Evolutionary conservation across 1,140 invertebrate genomes (phyloP).

Genomic region (Acromyrmex echinatior): DNA sequence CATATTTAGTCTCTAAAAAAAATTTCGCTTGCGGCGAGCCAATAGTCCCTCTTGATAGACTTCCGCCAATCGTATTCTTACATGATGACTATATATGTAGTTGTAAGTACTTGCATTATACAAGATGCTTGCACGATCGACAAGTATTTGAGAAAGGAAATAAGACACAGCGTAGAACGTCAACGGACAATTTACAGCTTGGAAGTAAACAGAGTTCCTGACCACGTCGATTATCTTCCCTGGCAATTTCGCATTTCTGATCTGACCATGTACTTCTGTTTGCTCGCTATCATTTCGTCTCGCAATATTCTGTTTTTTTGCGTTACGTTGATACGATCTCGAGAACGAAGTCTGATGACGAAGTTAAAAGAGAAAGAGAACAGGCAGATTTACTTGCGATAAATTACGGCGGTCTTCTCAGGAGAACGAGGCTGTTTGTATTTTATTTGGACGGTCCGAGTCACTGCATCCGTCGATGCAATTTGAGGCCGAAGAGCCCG

Average conservation of each 20-base stretch:
- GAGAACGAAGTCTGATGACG: constrained; percentile 13
- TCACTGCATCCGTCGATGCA: constrained; percentile 55
- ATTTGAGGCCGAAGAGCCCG: constrained; percentile 35
- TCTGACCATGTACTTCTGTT: background rate
- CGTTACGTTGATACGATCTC: background rate
- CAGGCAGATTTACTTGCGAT: constrained; percentile 36
- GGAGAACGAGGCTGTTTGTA: constrained; percentile 17
- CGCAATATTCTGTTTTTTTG: constrained; percentile 27
- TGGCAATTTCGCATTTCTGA: constrained; percentile 16
- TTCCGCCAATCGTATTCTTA: no score
- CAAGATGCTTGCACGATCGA: background rate
- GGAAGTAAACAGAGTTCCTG: constrained; percentile 17
- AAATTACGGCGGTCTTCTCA: constrained; percentile 22
- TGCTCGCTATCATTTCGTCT: background rate
- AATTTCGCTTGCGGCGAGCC: no score
- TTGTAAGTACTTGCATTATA: background rate
- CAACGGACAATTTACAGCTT: constrained; percentile 13
- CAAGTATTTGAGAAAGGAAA: background rate
- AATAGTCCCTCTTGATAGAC: no score
- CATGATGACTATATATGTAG: no score
- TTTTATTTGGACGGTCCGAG: constrained; percentile 47
- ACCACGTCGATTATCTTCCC: constrained; percentile 26
- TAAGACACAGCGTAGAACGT: background rate
- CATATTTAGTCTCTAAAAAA: no score
- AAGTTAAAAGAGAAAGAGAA: background rate